Conservation (phyloP, 2,113 vertebrate species). For the Cephalopterus ornatus region DNA sequence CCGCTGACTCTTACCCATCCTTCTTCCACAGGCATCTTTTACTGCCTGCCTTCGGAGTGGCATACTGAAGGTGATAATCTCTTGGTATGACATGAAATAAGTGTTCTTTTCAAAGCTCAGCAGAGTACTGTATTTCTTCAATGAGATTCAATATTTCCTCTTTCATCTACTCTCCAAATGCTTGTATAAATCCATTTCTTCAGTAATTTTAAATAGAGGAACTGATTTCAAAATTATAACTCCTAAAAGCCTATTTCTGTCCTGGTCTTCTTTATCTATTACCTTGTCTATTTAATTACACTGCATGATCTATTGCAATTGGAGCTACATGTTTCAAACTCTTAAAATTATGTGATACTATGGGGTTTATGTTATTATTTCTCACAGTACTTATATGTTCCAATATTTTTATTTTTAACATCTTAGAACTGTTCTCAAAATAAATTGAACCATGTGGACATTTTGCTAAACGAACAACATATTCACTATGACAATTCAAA, state of each 20-base stretch:
- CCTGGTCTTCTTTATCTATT: conserved; percentile 6
- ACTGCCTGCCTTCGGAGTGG: background rate
- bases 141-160: background rate
- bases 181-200: conserved; percentile 5
- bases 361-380: background rate
- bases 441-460: background rate
- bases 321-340: background rate
- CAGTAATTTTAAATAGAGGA: background rate
- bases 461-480: background rate
- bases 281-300: conserved; percentile 1
- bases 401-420: conserved; percentile 10
- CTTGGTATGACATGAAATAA: background rate
- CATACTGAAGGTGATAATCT: background rate
- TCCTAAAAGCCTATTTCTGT: conserved; percentile 3
- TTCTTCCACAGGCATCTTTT: background rate
- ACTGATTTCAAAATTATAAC: conserved; percentile 34
- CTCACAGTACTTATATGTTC: background rate
- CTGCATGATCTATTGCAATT: background rate
- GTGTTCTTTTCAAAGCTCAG: background rate
- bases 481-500: background rate
- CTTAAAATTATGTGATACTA: background rate
- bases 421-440: background rate
- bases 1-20: background rate
- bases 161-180: background rate
- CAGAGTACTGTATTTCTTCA: background rate